Conservation (phyloP, 2,113 vertebrate species). For the Pseudorhombus dupliciocellatus region DNA sequence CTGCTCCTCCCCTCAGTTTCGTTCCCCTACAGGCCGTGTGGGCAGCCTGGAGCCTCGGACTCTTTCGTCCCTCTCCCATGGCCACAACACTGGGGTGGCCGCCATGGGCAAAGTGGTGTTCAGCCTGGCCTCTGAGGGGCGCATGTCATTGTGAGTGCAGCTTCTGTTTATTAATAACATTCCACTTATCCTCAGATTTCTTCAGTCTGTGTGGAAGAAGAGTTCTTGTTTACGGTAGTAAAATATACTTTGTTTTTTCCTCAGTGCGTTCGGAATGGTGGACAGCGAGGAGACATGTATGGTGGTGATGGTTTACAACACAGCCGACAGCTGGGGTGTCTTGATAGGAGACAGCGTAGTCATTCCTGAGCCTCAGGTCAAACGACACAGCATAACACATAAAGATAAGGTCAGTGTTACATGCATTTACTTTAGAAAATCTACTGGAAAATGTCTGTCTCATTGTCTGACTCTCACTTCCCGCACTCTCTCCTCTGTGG, state of each 20-base stretch:
- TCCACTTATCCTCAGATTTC: neutral
- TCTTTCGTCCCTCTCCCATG: slow-evolving; percentile 79
- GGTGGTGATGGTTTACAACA: slow-evolving; percentile 92
- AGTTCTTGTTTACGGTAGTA: neutral
- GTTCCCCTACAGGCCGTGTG: slow-evolving; percentile 80
- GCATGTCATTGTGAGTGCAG: slow-evolving; percentile 90
- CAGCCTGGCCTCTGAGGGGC: slow-evolving; percentile 88
- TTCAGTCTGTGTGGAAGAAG: neutral
- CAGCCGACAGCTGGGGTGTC: slow-evolving; percentile 90
- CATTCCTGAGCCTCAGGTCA: slow-evolving; percentile 88
- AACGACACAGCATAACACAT: slow-evolving; percentile 85
- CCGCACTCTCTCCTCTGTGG: neutral
- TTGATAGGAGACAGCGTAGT: slow-evolving; percentile 91
- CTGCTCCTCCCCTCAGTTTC: slow-evolving; percentile 83
- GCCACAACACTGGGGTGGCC: slow-evolving; percentile 82
- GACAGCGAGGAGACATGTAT: slow-evolving; percentile 87
- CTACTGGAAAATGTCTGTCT: neutral
- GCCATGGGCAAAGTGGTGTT: slow-evolving; percentile 91
- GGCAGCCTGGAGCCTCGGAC: slow-evolving; percentile 79
- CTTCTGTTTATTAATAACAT: neutral
- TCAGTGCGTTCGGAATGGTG: slow-evolving; percentile 89
- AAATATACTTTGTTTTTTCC: neutral
- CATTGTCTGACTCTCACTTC: neutral
- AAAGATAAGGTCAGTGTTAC: slow-evolving; percentile 83
- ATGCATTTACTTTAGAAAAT: neutral